phyloP scores from a whole-genome alignment of 2,888 invertebrate species.

The Thera obeliscata region DNA sequence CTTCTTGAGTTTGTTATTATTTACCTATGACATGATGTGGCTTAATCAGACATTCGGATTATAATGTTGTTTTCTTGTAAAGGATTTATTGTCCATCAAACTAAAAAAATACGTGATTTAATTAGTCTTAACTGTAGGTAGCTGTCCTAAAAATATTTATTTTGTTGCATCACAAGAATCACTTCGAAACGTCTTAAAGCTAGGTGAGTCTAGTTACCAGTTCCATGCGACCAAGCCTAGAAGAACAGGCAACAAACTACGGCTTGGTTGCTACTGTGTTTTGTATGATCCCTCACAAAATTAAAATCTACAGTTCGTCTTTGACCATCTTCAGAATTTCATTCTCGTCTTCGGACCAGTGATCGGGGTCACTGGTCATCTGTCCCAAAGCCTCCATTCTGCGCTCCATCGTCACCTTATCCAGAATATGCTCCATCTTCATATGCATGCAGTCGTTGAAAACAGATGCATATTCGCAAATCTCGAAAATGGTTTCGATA shows the following conservation, averaged over 20 bases:
- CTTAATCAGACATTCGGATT: no score
- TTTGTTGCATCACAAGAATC: no score
- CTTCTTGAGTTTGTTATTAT: constrained; percentile 51
- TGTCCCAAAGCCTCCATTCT: constrained; percentile 75
- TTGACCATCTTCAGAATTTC: constrained; percentile 69
- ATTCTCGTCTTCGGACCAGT: constrained; percentile 71
- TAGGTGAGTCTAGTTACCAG: no score
- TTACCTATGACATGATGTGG: not conserved
- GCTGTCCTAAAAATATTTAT: no score
- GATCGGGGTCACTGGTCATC: constrained; percentile 66
- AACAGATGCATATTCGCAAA: constrained; percentile 74
- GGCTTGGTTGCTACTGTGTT: no score
- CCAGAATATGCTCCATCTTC: constrained; percentile 77
- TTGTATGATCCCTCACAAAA: not conserved
- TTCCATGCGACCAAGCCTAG: no score
- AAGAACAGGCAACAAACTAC: no score
- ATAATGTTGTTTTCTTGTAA: no score
- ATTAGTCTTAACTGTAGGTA: no score
- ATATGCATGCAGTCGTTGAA: constrained; percentile 81
- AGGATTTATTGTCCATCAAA: not conserved
- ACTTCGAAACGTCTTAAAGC: no score
- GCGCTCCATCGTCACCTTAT: constrained; percentile 73
- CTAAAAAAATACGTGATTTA: no score
- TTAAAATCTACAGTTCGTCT: constrained; percentile 60
- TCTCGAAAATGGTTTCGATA: constrained; percentile 69